These are phyloP conservation scores for Drosophila seguyi DNA, from an alignment of 1,140 invertebrate genomes.

Conservation along the genomic window DNA sequence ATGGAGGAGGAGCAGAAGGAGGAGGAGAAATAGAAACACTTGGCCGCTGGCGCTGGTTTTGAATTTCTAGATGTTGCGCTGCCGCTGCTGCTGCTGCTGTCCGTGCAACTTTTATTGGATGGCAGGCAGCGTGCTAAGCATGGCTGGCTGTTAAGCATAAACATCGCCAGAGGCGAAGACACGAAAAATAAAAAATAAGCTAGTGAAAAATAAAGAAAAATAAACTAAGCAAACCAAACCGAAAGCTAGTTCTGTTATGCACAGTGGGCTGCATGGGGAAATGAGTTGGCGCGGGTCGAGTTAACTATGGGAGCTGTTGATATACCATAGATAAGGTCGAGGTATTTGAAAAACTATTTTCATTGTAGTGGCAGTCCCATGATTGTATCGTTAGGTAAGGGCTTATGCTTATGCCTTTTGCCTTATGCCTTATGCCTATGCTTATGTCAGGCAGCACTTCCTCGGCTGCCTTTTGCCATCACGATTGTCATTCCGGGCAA, in stretches of 20 bases:
- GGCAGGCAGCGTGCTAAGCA: conserved; percentile 62
- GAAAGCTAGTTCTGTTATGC: conserved; percentile 75
- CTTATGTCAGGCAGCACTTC: conserved; percentile 32
- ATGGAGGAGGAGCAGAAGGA: not conserved
- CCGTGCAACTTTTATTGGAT: conserved; percentile 67
- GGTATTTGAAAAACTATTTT: conserved; percentile 43
- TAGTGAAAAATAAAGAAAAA: conserved; percentile 21
- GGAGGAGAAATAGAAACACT: conserved; percentile 34
- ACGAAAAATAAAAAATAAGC: conserved; percentile 23
- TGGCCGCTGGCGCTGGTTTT: conserved; percentile 64
- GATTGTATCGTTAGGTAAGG: conserved; percentile 66
- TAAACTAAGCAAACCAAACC: conserved; percentile 8
- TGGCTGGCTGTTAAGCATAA: conserved; percentile 70
- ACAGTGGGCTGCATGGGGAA: conserved; percentile 56
- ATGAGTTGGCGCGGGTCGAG: no score
- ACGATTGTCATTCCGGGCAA: conserved; percentile 40
- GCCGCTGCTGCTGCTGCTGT: conserved; percentile 18
- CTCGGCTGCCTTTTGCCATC: conserved; percentile 18
- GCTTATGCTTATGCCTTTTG: conserved; percentile 20
- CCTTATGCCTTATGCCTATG: not conserved
- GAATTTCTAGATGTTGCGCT: conserved; percentile 56
- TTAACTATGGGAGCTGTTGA: conserved; percentile 52
- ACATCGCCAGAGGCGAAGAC: conserved; percentile 57
- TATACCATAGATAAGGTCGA: conserved; percentile 23
- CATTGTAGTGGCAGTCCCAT: conserved; percentile 47